Base-by-base conservation (phyloP, 2,113 vertebrate genomes). In the Mus musculus region DNA sequence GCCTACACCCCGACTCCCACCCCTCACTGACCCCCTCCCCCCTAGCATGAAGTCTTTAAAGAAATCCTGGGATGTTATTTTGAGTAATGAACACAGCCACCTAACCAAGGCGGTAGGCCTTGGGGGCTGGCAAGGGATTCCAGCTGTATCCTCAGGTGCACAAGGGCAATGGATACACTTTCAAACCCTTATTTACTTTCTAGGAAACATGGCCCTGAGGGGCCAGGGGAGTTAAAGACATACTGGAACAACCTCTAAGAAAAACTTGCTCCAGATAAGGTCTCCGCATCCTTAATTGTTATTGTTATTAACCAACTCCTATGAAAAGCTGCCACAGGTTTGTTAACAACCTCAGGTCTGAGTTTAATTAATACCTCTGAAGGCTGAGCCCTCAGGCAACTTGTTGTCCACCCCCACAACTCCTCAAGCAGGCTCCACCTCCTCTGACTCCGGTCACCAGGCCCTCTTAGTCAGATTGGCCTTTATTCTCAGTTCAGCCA, bases 241-340 rank as follows among this genome's bases (percentile, higher is more conserved):
- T 95, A 94, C 94, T 88, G 91, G 42, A 94, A 97, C 87, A 96
- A 97, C n/a, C 90, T 95, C 95, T 72, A 95, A 72, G 92, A 97
- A 97, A 49, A 97, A 96, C 87, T 91, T 86, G 82, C 81, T 95
- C 63, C 84, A 97, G 96, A 97, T 97, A 97, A 97, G 96, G 96
- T 87, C 97, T 98, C 93, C 96, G 93, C 97, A 97, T 87, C 7
- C 2, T 94, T 97, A 97, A 97, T 97, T 97, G 92, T 98, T 97
- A 94, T 97, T 97, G 73, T 98, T 96, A 97, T 97, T 95, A 96
- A 78, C 94, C 97, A 88, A 59, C 96, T 92, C 90, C 63, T 93
- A 22, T 61, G 96, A 97, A 98, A 96, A 95, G 93, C 87, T 91
- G 92, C 97, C 97, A 77, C 56, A 22, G 87, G 84, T 92, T 72